These are phyloP conservation scores for Panorpa germanica DNA, from an alignment of 2,888 invertebrate species.

Conservation along the genomic window DNA sequence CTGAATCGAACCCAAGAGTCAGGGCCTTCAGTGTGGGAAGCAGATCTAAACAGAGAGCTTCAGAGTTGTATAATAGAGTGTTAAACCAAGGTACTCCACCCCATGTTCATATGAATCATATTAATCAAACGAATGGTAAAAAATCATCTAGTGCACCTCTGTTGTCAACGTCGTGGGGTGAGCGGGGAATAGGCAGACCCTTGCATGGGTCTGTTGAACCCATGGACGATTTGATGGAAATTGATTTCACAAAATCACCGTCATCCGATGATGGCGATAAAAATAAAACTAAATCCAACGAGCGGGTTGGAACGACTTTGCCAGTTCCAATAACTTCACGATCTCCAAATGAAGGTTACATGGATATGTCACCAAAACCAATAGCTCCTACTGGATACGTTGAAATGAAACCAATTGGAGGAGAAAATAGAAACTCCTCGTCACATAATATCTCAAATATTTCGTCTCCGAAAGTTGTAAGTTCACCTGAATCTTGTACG, in stretches of 20 bases:
- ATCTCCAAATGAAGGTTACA: constrained; percentile 14
- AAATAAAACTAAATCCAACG: constrained; percentile 8
- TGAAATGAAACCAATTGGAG: constrained; percentile 34
- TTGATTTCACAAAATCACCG: constrained; percentile 39
- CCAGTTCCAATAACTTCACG: constrained; percentile 12
- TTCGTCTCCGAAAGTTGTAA: constrained; percentile 9
- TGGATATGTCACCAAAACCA: constrained; percentile 16
- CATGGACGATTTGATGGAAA: constrained; percentile 68
- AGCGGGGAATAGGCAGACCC: too few relatives aligned
- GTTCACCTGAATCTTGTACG: constrained; percentile 11
- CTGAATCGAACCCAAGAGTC: constrained; percentile 32
- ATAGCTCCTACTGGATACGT: constrained; percentile 30
- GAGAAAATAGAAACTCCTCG: too few relatives aligned
- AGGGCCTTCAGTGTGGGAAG: constrained; percentile 66
- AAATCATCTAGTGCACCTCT: constrained; percentile 54
- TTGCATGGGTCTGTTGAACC: constrained; percentile 35
- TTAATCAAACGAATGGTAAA: constrained; percentile 18
- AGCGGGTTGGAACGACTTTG: constrained; percentile 11
- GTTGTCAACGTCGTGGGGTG: constrained; percentile 24
- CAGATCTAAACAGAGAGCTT: constrained; percentile 29
- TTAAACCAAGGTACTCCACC: constrained; percentile 16
- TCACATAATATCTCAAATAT: constrained; percentile 7
- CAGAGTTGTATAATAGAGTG: constrained; percentile 19
- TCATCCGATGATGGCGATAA: constrained; percentile 11
- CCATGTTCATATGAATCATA: constrained; percentile 14